Conservation (phyloP, 2,797 vertebrate species). For the Acanthornis magna region DNA sequence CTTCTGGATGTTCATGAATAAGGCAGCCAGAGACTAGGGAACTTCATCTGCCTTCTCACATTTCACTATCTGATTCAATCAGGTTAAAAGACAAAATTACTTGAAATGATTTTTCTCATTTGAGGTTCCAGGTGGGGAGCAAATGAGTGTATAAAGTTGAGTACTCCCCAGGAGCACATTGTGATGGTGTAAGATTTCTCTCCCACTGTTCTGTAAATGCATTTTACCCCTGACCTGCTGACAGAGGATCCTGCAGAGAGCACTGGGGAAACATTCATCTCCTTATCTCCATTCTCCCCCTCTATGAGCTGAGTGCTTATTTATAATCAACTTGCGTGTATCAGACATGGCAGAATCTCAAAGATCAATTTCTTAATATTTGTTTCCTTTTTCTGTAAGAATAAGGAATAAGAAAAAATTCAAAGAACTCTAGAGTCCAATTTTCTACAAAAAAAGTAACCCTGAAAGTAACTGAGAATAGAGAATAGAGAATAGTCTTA, state of each 20-base stretch:
- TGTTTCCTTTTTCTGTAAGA: conserved; percentile 15
- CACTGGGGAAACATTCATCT: not conserved
- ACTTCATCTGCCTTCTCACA: not conserved
- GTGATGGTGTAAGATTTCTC: not conserved
- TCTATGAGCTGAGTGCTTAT: conserved; percentile 20
- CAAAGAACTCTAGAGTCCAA: not conserved
- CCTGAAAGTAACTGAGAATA: not conserved
- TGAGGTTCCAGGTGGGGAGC: not conserved
- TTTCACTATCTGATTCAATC: not conserved
- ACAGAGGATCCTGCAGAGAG: conserved; percentile 22
- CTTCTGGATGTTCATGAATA: not conserved
- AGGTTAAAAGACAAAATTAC: not conserved
- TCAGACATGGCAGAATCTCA: not conserved
- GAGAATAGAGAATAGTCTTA: not conserved
- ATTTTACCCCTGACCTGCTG: conserved; percentile 27
- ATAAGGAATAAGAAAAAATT: not conserved
- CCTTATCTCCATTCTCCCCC: not conserved
- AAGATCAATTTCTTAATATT: conserved; percentile 5
- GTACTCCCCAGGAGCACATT: not conserved
- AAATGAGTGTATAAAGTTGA: conserved; percentile 6
- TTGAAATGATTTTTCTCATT: not conserved
- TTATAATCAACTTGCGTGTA: not conserved
- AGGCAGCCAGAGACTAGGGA: not conserved
- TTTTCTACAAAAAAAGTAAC: conserved; percentile 16
- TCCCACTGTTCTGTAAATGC: conserved; percentile 24